Evolutionary conservation across 2,888 invertebrate genomes (phyloP).

Genomic region (Latrodectus hesperus): DNA sequence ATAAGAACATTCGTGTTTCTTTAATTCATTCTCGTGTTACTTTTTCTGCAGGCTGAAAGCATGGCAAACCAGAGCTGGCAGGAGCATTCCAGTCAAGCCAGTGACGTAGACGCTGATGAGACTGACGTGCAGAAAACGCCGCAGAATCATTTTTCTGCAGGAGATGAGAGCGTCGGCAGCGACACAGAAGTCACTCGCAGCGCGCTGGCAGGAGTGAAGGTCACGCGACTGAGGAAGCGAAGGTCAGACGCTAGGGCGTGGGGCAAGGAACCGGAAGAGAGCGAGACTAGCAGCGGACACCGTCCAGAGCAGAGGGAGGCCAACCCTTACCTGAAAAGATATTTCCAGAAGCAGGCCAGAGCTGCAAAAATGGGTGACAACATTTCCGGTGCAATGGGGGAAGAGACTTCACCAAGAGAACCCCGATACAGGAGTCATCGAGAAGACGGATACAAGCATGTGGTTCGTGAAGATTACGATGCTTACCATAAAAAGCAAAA

Average conservation of each 20-base stretch:
- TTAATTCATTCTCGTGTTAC: too few relatives aligned
- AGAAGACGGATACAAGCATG: constrained; percentile 17
- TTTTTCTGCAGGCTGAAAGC: constrained; percentile 36
- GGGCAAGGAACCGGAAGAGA: constrained; percentile 53
- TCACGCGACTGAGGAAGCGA: constrained; percentile 41
- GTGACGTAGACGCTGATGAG: background rate
- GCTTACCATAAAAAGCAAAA: constrained; percentile 17
- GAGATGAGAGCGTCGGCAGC: constrained; percentile 56
- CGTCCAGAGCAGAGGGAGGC: constrained; percentile 23
- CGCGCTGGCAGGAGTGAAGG: constrained; percentile 17
- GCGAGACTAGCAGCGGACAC: constrained; percentile 65
- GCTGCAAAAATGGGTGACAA: constrained; percentile 55
- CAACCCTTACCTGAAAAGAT: constrained; percentile 56
- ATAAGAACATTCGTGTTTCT: too few relatives aligned
- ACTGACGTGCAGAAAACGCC: background rate
- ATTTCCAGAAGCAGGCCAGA: constrained; percentile 52
- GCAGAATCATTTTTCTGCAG: background rate
- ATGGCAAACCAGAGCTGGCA: constrained; percentile 10
- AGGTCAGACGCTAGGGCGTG: constrained; percentile 46
- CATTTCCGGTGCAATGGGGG: background rate
- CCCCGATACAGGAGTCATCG: background rate
- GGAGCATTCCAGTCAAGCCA: constrained; percentile 20
- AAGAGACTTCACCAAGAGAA: background rate
- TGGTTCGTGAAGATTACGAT: constrained; percentile 30
- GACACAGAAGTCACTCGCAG: constrained; percentile 53